Base-by-base conservation (phyloP, 1,140 invertebrate species). In the Bombus huntii region DNA sequence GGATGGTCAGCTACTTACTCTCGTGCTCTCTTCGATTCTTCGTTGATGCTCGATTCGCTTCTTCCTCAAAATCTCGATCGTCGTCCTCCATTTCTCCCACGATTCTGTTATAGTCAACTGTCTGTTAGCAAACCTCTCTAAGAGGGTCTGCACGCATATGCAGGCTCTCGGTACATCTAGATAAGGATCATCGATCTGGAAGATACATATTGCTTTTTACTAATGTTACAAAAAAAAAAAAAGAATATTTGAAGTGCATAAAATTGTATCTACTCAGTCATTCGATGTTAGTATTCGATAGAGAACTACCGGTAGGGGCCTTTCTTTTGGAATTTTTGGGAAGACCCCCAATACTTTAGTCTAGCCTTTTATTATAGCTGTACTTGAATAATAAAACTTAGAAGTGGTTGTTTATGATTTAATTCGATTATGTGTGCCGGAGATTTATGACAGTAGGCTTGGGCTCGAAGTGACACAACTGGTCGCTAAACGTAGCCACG, bases 1-100 rank as follows among this genome's bases (percentile, higher is more conserved):
- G 75, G 44, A 59, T 59, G 31, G 1, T 8, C 1, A 22, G 44
- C 15, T 44, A 92, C 94, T 94, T 91, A 98, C 97, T 96, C 96
- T 97, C 74, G 96, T 96, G 88, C 97, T 97, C 93, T 98, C 97
- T 91, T 97, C 96, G 91, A 98, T 95, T 92, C 97, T 97, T 93
- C 96, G 95, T 90, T 98, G 96, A 94, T 97, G 97, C 62, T 97
- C 96, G 53, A 96, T 96, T 72, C 96, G 95, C 82, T 96, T 95
- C 93, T 98, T 96, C 81, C 97, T 96, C 91, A 96, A 96, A 90
- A 96, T 96, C 73, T 96, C 95, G 57, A 97, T 95, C 75, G 92
- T 96, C 94, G 88, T 96, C 96, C 97, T 96, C 96, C 97, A 97
- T 91, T 96, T 96, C 91, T 98, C 96, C 96, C 97, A 97, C 83